Percentiles rank a stretch among this genome's conserved stretches.
phyloP scores from a whole-genome alignment of 2,797 vertebrate genomes.

The Pangasius djambal region DNA sequence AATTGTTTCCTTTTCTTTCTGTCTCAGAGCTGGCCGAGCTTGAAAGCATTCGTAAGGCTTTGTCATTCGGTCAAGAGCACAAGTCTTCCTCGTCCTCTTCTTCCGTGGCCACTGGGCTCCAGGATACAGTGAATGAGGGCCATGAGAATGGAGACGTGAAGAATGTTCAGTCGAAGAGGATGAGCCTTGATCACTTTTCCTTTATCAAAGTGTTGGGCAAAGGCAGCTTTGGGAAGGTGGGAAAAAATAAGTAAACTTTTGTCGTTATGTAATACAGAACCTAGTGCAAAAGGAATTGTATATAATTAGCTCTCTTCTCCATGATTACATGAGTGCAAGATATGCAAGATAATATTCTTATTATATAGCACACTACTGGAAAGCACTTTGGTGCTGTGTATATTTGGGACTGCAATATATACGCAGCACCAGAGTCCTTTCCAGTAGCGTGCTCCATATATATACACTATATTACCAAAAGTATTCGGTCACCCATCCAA shows the following conservation, averaged over 20 bases:
- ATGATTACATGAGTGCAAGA: neutral
- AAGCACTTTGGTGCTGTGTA: neutral
- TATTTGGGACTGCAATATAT: neutral
- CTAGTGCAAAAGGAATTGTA: neutral
- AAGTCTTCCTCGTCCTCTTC: slow-evolving; percentile 78
- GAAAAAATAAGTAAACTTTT: neutral
- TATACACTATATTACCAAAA: too few relatives aligned
- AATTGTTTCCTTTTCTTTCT: slow-evolving; percentile 54
- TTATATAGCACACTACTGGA: neutral
- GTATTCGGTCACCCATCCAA: too few relatives aligned
- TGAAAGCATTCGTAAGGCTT: slow-evolving; percentile 89
- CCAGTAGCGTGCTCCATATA: too few relatives aligned
- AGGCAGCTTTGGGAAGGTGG: slow-evolving; percentile 98
- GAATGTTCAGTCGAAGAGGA: slow-evolving; percentile 81
- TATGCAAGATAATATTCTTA: neutral
- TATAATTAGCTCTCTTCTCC: neutral
- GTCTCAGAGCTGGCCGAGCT: slow-evolving; percentile 88
- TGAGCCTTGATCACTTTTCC: slow-evolving; percentile 91
- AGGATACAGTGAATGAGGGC: slow-evolving; percentile 67
- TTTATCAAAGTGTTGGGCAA: slow-evolving; percentile 99
- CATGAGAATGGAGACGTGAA: slow-evolving; percentile 87
- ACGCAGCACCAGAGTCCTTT: too few relatives aligned
- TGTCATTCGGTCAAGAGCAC: slow-evolving; percentile 93
- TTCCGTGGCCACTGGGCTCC: slow-evolving; percentile 69
- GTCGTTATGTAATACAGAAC: neutral